Evolutionary conservation across 2,113 vertebrate species (phyloP).

Genomic region (Craseonycteris thonglongyai): DNA sequence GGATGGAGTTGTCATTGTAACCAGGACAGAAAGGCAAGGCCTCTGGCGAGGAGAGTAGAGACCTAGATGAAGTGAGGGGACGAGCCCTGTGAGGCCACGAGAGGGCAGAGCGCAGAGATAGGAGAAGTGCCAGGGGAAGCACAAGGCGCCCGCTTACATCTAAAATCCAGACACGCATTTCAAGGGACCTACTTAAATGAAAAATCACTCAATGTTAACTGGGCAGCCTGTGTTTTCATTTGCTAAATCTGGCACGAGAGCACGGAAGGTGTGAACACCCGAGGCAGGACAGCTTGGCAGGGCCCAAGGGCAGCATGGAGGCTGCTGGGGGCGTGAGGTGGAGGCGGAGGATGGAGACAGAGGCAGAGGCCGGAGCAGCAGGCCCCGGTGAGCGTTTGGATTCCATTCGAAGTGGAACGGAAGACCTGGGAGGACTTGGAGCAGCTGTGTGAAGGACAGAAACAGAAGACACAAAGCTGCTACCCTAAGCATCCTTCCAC

Average conservation of each 20-base stretch:
- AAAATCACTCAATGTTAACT: neutral
- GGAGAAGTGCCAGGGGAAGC: neutral
- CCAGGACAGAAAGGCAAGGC: neutral
- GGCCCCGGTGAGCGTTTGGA: neutral
- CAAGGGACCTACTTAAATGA: neutral
- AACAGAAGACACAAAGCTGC: neutral
- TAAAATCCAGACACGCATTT: neutral
- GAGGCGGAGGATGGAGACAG: neutral
- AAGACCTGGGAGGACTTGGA: neutral
- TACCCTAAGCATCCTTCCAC: neutral
- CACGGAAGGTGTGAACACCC: neutral
- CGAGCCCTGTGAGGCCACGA: rapidly evolving
- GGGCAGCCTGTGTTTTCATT: neutral
- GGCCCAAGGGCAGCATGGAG: neutral
- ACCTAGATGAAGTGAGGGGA: neutral
- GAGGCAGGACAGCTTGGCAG: neutral
- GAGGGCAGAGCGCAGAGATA: too few species aligned
- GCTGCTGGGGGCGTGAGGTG: rapidly evolving
- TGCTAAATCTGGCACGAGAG: neutral
- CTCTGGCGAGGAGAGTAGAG: neutral
- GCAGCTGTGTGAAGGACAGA: neutral
- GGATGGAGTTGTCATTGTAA: too few species aligned
- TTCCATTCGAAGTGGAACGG: neutral
- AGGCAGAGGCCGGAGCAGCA: neutral
- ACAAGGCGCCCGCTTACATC: neutral